These are phyloP conservation scores for Isoperla grammatica DNA, from an alignment of 2,888 invertebrate genomes.

Conservation along the genomic window DNA sequence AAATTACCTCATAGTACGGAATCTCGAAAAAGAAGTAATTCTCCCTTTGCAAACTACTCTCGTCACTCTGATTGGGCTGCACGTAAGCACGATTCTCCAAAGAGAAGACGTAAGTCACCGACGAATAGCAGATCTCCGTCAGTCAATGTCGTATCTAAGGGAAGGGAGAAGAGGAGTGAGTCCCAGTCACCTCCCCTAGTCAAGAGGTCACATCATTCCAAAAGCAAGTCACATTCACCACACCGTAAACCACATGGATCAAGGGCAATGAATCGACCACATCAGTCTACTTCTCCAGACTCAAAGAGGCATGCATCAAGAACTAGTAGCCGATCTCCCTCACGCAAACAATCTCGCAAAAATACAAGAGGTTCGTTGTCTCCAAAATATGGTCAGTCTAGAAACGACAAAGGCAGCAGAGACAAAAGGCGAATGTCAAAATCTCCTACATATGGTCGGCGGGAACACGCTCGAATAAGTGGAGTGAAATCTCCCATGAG, in stretches of 20 bases:
- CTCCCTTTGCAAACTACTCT: background rate
- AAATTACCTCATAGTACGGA: no score
- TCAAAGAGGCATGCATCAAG: conserved; percentile 32
- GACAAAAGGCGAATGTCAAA: background rate
- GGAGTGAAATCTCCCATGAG: conserved; percentile 28
- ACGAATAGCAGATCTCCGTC: conserved; percentile 24
- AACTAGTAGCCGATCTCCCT: conserved; percentile 21
- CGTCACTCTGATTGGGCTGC: no score
- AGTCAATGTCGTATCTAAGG: background rate
- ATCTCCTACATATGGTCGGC: background rate
- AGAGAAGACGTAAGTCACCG: conserved; percentile 6
- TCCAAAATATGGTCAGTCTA: background rate
- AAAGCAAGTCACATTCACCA: background rate
- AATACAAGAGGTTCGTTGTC: no score
- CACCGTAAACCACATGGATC: background rate
- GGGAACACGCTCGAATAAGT: conserved; percentile 8
- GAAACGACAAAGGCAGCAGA: background rate
- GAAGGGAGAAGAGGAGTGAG: background rate
- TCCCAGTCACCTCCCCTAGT: background rate
- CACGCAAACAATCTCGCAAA: conserved; percentile 9
- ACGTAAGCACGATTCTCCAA: no score
- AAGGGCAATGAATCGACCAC: conserved; percentile 23
- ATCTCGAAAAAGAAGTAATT: conserved; percentile 9
- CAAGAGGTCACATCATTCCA: background rate
- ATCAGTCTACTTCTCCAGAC: conserved; percentile 34